Conservation (phyloP, 1,140 invertebrate genomes). For the Saxidomus purpurata region DNA sequence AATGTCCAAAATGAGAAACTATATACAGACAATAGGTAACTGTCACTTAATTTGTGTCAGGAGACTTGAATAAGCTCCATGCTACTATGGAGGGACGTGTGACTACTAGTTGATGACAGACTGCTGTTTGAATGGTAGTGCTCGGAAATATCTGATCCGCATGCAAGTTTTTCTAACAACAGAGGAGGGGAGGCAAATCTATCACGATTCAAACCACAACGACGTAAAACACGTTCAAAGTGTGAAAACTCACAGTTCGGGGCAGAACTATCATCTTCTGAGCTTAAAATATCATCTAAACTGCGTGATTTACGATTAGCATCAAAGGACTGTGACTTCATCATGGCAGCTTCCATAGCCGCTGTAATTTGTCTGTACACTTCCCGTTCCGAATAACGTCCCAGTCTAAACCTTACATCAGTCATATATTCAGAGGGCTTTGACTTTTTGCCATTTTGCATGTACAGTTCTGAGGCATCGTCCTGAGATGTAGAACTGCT, state of each 20-base stretch:
- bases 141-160: conserved; percentile 76
- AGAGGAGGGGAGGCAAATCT: conserved; percentile 68
- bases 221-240: conserved; percentile 73
- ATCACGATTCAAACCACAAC: conserved; percentile 72
- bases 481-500: conserved; percentile 77
- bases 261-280: conserved; percentile 70
- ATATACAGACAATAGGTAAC: background rate
- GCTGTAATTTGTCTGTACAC: conserved; percentile 83
- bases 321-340: conserved; percentile 80
- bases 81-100: conserved; percentile 84
- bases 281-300: conserved; percentile 84
- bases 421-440: conserved; percentile 72
- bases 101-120: conserved; percentile 84
- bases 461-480: conserved; percentile 79
- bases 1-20: conserved; percentile 1
- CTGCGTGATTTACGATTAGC: conserved; percentile 84
- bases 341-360: conserved; percentile 84
- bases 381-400: conserved; percentile 80
- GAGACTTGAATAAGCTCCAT: conserved; percentile 86
- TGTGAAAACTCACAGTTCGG: conserved; percentile 73
- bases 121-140: conserved; percentile 84
- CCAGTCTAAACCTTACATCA: conserved; percentile 73
- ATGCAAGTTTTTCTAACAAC: conserved; percentile 74
- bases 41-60: conserved; percentile 38
- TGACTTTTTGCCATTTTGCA: conserved; percentile 79